phyloP scores from a whole-genome alignment of 1,140 invertebrate species.

The Drosophila prosaltans region DNA sequence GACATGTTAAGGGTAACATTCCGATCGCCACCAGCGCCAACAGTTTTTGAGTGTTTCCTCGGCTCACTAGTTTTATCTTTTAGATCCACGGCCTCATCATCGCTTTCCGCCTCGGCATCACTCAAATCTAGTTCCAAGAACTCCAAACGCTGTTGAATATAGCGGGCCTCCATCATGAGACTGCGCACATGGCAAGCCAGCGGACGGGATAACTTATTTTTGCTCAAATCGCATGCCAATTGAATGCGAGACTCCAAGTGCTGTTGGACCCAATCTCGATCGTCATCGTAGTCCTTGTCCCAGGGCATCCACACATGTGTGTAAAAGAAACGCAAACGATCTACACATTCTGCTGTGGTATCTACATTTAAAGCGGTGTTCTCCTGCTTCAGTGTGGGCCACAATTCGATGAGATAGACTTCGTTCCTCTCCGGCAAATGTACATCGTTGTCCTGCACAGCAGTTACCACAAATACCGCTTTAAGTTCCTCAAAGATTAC shows the following conservation, averaged over 20 bases:
- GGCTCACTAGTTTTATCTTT: slow-evolving; percentile 46
- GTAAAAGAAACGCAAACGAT: slow-evolving; percentile 86
- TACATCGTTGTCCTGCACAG: slow-evolving; percentile 86
- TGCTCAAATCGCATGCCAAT: slow-evolving; percentile 86
- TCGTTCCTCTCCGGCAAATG: slow-evolving; percentile 85
- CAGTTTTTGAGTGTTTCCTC: slow-evolving; percentile 35
- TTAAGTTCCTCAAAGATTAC: slow-evolving; percentile 84
- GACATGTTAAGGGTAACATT: slow-evolving; percentile 62
- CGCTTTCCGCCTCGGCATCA: slow-evolving; percentile 80
- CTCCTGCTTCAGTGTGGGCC: slow-evolving; percentile 85
- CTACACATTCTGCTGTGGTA: slow-evolving; percentile 84
- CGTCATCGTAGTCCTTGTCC: slow-evolving; percentile 86
- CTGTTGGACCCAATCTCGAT: slow-evolving; percentile 84
- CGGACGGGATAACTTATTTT: slow-evolving; percentile 77
- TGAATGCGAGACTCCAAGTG: slow-evolving; percentile 85
- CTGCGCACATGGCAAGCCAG: slow-evolving; percentile 85
- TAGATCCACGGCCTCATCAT: slow-evolving; percentile 60
- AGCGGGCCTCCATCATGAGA: slow-evolving; percentile 84
- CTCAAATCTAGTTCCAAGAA: slow-evolving; percentile 84
- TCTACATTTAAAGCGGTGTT: slow-evolving; percentile 83
- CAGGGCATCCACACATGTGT: slow-evolving; percentile 87
- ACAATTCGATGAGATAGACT: slow-evolving; percentile 85
- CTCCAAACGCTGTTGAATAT: slow-evolving; percentile 84
- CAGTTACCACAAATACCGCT: slow-evolving; percentile 84
- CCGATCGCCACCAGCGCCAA: not conserved